phyloP scores from a whole-genome alignment of 2,797 vertebrate genomes.

The Nasua narica region DNA sequence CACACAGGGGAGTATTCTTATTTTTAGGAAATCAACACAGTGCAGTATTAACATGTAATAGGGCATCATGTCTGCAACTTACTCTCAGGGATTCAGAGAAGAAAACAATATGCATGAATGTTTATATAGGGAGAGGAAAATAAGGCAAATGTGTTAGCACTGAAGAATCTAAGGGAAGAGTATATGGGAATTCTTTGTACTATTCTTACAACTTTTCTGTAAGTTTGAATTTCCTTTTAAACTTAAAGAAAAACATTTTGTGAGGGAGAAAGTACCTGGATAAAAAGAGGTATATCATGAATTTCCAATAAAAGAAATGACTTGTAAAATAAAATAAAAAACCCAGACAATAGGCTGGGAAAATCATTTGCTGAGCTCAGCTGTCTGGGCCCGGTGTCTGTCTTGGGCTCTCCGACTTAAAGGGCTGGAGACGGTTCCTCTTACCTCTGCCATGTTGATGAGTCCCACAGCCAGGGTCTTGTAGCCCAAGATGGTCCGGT shows the following conservation, averaged over 20 bases:
- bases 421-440: not conserved
- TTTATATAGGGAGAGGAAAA: not conserved
- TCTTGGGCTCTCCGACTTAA: not conserved
- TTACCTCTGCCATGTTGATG: constrained; percentile 95
- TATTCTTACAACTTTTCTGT: not conserved
- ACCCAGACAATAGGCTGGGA: not conserved
- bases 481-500: constrained; percentile 93
- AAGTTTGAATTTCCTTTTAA: not conserved
- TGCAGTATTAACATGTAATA: not conserved
- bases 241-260: not conserved
- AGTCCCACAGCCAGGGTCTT: constrained; percentile 92
- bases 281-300: not conserved
- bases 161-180: not conserved
- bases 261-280: not conserved
- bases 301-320: not conserved
- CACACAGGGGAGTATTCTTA: not conserved
- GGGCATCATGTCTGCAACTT: not conserved
- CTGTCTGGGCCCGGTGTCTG: not conserved
- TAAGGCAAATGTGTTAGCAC: not conserved
- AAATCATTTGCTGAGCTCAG: not conserved
- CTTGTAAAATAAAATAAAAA: not conserved
- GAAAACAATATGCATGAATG: not conserved
- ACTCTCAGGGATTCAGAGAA: not conserved
- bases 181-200: not conserved
- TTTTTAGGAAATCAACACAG: not conserved